These are phyloP conservation scores for Drosophila bunnanda DNA, from an alignment of 2,888 invertebrate species.

Conservation along the genomic window DNA sequence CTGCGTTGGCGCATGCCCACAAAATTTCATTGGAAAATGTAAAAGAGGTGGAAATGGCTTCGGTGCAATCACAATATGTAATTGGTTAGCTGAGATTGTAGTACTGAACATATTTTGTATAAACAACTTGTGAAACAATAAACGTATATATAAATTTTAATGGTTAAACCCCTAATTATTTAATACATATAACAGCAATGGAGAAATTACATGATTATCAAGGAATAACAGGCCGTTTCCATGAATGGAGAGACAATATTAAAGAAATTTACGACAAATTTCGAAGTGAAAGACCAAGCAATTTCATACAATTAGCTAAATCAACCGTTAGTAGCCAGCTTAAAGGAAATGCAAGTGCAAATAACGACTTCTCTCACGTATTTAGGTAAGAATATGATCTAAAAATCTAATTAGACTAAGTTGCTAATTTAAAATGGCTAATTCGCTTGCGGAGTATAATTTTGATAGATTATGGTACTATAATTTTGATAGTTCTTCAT, in stretches of 20 bases:
- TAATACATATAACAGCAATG: conserved; percentile 79
- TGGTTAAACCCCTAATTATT: background rate
- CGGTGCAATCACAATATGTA: conserved; percentile 39
- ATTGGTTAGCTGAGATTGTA: conserved; percentile 11
- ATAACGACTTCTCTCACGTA: conserved; percentile 87
- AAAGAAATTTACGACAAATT: conserved; percentile 88
- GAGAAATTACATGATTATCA: conserved; percentile 93
- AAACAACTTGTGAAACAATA: conserved; percentile 52
- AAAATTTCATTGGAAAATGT: conserved; percentile 19
- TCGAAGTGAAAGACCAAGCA: conserved; percentile 87
- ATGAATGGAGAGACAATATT: conserved; percentile 88
- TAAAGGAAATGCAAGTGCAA: conserved; percentile 82
- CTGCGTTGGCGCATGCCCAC: conserved; percentile 28
- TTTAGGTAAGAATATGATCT: conserved; percentile 86
- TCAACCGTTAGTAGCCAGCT: conserved; percentile 77
- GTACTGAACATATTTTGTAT: background rate
- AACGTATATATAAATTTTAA: conserved; percentile 12
- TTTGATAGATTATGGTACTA: no score
- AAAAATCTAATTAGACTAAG: background rate
- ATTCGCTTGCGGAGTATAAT: no score
- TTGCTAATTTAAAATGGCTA: no score
- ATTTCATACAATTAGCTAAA: conserved; percentile 86
- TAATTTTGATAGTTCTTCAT: no score
- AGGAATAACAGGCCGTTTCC: conserved; percentile 89
- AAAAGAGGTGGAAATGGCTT: conserved; percentile 18